phyloP scores from a whole-genome alignment of 1,140 invertebrate genomes.

The Uloborus diversus region DNA sequence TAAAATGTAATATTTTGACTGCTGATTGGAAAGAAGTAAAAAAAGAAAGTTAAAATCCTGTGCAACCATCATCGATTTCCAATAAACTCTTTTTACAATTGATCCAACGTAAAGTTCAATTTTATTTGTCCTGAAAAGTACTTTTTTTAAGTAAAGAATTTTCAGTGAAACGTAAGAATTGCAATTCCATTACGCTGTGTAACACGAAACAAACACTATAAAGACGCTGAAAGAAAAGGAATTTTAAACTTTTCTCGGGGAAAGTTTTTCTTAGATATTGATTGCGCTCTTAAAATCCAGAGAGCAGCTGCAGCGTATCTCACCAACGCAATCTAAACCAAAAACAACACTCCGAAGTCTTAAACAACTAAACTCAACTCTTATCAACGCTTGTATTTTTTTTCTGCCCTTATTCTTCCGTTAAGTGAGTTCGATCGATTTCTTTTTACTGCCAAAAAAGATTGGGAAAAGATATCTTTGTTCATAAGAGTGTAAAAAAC shows the following conservation, averaged over 20 bases:
- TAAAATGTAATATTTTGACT: too few species aligned
- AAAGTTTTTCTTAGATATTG: not conserved
- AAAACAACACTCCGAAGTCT: slow-evolving; percentile 36
- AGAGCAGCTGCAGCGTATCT: slow-evolving; percentile 19
- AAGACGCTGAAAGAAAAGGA: not conserved
- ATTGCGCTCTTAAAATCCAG: slow-evolving; percentile 14
- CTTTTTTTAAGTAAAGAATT: not conserved
- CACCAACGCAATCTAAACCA: slow-evolving; percentile 34
- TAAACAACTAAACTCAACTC: too few species aligned
- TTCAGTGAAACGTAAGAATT: not conserved
- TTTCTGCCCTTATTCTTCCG: too few species aligned
- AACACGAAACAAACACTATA: not conserved
- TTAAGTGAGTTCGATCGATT: too few species aligned
- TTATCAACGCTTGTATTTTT: too few species aligned
- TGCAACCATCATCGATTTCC: not conserved
- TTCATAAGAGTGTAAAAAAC: too few species aligned
- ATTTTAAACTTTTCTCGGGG: slow-evolving; percentile 5
- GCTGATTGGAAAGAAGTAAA: too few species aligned
- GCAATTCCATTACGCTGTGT: slow-evolving; percentile 27
- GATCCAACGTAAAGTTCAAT: not conserved
- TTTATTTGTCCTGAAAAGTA: not conserved
- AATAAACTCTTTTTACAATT: not conserved
- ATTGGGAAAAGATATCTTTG: too few species aligned
- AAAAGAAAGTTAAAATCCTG: too few species aligned
- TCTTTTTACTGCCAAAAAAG: too few species aligned